Conservation (phyloP, 2,888 invertebrate genomes). For the Steinernema scapterisci region DNA sequence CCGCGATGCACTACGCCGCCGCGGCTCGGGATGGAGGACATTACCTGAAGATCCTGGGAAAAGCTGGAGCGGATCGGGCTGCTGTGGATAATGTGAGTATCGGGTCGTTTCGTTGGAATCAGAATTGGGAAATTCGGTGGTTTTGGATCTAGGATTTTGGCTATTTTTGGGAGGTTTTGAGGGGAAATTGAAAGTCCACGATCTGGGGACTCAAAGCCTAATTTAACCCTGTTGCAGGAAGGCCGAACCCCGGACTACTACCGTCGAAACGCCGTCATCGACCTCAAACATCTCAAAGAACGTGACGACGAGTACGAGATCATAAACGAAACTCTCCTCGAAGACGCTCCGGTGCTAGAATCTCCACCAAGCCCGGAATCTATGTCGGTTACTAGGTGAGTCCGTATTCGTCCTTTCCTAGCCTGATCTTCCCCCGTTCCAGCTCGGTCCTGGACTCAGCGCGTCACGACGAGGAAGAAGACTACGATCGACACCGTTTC, state of each 20-base stretch:
- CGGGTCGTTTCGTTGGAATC: too few species aligned
- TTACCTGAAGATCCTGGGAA: constrained; percentile 74
- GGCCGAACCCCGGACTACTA: constrained; percentile 82
- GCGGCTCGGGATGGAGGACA: constrained; percentile 76
- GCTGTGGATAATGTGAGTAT: constrained; percentile 82
- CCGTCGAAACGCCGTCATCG: constrained; percentile 76
- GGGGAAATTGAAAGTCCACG: background rate
- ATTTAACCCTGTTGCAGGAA: constrained; percentile 71
- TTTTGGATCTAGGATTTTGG: too few species aligned
- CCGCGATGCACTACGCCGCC: constrained; percentile 86
- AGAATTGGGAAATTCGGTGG: too few species aligned
- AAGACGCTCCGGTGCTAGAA: constrained; percentile 43
- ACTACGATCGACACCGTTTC: constrained; percentile 53
- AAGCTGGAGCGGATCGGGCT: constrained; percentile 83
- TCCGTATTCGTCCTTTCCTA: background rate
- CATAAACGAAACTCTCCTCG: constrained; percentile 40
- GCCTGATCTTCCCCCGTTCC: constrained; percentile 18
- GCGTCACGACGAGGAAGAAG: constrained; percentile 47
- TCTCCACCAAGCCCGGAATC: constrained; percentile 48
- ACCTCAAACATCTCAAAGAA: constrained; percentile 69
- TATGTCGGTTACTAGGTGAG: constrained; percentile 42
- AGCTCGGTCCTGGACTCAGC: constrained; percentile 57
- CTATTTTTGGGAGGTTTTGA: too few species aligned
- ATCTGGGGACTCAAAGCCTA: background rate
- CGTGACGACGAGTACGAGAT: constrained; percentile 52